Conservation (phyloP, 2,888 invertebrate genomes). For the Hyposoter dolosus region DNA sequence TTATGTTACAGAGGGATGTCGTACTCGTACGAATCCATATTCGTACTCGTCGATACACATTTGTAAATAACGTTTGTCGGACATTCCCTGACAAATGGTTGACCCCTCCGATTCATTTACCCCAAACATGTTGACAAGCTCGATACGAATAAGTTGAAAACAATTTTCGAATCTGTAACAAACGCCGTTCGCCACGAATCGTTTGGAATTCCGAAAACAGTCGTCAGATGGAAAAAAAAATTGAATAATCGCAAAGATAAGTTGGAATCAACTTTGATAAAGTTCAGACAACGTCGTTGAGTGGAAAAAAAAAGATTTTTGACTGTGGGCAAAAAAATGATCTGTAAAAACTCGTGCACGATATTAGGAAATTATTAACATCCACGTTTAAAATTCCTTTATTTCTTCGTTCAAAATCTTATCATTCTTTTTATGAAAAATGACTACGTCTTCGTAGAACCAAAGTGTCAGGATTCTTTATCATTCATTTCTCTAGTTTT, state of each 20-base stretch:
- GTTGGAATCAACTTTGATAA: not conserved
- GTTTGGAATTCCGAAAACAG: not conserved
- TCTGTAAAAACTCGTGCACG: not conserved
- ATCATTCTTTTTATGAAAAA: too few species aligned
- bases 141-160: not conserved
- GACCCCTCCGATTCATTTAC: not conserved
- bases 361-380: too few species aligned
- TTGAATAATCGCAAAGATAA: not conserved
- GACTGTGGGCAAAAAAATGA: not conserved
- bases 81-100: not conserved
- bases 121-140: not conserved
- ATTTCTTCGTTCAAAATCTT: too few species aligned
- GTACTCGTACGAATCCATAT: slow-evolving; percentile 7
- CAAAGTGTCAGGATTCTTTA: too few species aligned
- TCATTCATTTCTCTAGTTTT: too few species aligned
- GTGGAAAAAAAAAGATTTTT: not conserved
- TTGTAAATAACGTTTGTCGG: not conserved
- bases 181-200: not conserved
- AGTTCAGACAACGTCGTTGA: not conserved
- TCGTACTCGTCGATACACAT: not conserved
- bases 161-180: not conserved
- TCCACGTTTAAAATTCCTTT: too few species aligned
- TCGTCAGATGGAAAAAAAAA: not conserved
- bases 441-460: too few species aligned
- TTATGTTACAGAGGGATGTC: slow-evolving; percentile 38